Conservation (phyloP, 2,113 vertebrate species). For the Puntigrus tetrazona region DNA sequence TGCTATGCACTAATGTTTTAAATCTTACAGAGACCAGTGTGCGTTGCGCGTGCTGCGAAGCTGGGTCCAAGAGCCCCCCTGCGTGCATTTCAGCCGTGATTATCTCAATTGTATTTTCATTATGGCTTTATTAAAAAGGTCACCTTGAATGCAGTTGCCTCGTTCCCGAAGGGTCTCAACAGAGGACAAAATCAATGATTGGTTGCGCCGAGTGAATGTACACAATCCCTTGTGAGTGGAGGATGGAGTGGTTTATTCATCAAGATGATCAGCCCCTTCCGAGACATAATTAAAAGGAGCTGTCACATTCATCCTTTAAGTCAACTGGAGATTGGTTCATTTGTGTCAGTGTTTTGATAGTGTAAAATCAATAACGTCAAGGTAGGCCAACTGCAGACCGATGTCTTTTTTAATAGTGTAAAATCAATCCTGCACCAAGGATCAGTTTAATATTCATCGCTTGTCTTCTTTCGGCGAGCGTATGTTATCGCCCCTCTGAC, state of each 20-base stretch:
- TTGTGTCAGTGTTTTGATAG: neutral
- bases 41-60: neutral
- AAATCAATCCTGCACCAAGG: neutral
- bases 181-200: conserved; percentile 46
- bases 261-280: conserved; percentile 2
- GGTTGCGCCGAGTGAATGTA: conserved; percentile 44
- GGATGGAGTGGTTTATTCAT: conserved; percentile 35
- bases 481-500: conserved; percentile 23
- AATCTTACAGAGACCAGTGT: neutral
- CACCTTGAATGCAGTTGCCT: conserved; percentile 61
- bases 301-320: neutral
- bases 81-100: neutral
- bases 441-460: conserved; percentile 17
- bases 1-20: neutral
- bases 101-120: conserved; percentile 28
- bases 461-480: conserved; percentile 9
- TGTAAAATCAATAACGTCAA: neutral
- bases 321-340: neutral
- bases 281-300: conserved; percentile 18
- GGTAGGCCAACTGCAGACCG: neutral
- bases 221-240: conserved; percentile 36
- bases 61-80: neutral
- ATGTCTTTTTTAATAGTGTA: neutral
- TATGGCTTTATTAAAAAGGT: conserved; percentile 59
- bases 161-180: conserved; percentile 35